Base-by-base conservation (phyloP, 2,888 invertebrate genomes). In the Drosophila austrosaltans region DNA sequence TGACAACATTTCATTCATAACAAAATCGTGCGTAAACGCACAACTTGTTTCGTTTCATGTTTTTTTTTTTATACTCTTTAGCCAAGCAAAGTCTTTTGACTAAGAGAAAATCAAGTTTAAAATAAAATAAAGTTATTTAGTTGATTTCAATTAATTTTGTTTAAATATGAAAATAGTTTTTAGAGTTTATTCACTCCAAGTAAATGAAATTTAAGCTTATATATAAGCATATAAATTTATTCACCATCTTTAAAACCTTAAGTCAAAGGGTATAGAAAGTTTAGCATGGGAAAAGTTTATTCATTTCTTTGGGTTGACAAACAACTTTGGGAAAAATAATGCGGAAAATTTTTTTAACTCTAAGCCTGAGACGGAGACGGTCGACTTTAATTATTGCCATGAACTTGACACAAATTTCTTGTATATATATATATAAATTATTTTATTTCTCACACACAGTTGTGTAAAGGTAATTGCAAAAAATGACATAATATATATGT, bases 1-100 rank as follows among this genome's bases (percentile, higher is more conserved):
- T 48, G 48, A 48, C 48, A 48, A 25, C 25, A 25, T 48, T 64
- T 71, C 78, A 79, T 78, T 79, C 79, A 79, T 79, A 69, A 74
- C 78, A 75, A 81, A 62, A 79, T 60, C 76, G 76, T 82, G 82
- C 84, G 82, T 82, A 82, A 76, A 69, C 81, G 82, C 84, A 84
- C 80, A 82, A 82, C 81, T 79, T 44, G 82, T 81, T 79, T 81
- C 59, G 53, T 61, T 57, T 66, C 36, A 30, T 7, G 20, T 8
- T 48, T 48, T 16, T 16, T 16, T 16, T 16, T 16, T 2, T 48
- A 48, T 48, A 48, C 25, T 4, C 48, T 48, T 1, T 25, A 48
- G 12, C 25, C 25, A 12, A 48, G 48, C 10, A 10, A 4, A 12
- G 10, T 25, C 2, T 12, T 3, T 25, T 10, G 48, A 22, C 22